Evolutionary conservation across 2,797 vertebrate species (phyloP), one percentile per base, ranked within the genome.

Genomic region (Hypotaenidia okinawae): DNA sequence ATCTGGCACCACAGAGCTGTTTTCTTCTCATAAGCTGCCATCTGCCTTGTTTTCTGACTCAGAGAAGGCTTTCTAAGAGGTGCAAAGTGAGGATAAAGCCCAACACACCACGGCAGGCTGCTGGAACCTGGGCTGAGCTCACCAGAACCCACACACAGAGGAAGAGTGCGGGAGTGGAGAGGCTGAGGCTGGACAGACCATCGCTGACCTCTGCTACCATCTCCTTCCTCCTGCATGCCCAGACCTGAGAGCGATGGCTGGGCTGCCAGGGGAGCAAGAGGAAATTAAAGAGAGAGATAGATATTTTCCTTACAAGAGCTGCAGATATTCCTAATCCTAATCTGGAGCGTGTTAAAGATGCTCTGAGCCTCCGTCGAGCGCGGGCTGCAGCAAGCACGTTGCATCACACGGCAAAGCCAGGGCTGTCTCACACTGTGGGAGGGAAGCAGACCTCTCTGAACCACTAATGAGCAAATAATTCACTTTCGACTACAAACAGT

Each of bases 391-490:
- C 81, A 45, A 58, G 58, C 39, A 32, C 6, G 3, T 49, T 63
- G 59, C 80, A 52, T 8, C 66, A 22, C 77, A 5, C 9, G 35
- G 66, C 43, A 61, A 37, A 59, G 45, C 54, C 64, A 35, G 10
- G 22, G 72, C 86, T 70, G 79, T 22, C 73, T 52, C 64, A 9
- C 52, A 8, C 2, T 14, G 68, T 11, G n/a, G 79, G 37, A 73
- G 63, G 37, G 43, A 33, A 10, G 27, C 81, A 90, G 84, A 77
- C 57, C 64, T 72, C 54, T 30, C 64, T 78, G 66, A 85, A 75
- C 35, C 33, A 12, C 77, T 78, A 79, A 89, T 1, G 45, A 84
- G 84, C 70, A 90, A 89, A 81, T 92, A 57, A 68, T 69, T 89
- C 86, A 75, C 87, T 94, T 78, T 30, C 67, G 81, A 8, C 62